These are phyloP conservation scores for Diaperis boleti DNA, from an alignment of 2,888 invertebrate genomes.

Conservation along the genomic window DNA sequence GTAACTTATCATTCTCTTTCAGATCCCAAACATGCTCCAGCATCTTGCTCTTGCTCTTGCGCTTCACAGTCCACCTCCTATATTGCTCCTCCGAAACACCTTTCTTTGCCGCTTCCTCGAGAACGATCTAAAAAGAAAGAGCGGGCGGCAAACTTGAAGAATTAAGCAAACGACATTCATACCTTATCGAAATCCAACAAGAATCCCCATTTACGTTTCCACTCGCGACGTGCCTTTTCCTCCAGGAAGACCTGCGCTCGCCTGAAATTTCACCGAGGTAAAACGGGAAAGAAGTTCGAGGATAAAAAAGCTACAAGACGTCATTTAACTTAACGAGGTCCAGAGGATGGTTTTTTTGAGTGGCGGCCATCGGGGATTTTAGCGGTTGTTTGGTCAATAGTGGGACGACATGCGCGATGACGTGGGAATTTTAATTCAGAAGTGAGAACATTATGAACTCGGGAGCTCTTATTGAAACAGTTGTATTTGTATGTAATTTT, in stretches of 20 bases:
- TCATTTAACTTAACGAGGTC: slow-evolving; percentile 29
- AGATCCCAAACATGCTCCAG: slow-evolving; percentile 8
- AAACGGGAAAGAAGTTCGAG: background rate
- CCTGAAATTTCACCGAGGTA: slow-evolving; percentile 47
- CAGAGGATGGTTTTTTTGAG: slow-evolving; percentile 8
- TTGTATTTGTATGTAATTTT: too few relatives aligned
- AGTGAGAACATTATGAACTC: too few relatives aligned
- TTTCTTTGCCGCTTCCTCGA: slow-evolving; percentile 28
- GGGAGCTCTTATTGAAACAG: too few relatives aligned
- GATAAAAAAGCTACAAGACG: slow-evolving; percentile 17
- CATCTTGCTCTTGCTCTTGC: slow-evolving; percentile 16
- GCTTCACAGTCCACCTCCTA: slow-evolving; percentile 15
- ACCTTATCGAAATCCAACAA: slow-evolving; percentile 55
- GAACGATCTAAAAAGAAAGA: slow-evolving; percentile 22
- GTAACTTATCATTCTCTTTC: slow-evolving; percentile 9
- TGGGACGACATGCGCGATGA: background rate
- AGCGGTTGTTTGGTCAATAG: slow-evolving; percentile 16
- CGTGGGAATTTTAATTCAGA: too few relatives aligned
- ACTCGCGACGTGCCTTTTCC: slow-evolving; percentile 50
- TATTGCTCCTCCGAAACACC: slow-evolving; percentile 30
- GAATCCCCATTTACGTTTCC: slow-evolving; percentile 57
- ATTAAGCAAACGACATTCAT: slow-evolving; percentile 33
- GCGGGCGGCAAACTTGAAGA: background rate
- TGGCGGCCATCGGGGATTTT: slow-evolving; percentile 1
- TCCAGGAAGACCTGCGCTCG: slow-evolving; percentile 57